Evolutionary conservation across 2,113 vertebrate genomes (phyloP).

Genomic region (Clupea harengus): DNA sequence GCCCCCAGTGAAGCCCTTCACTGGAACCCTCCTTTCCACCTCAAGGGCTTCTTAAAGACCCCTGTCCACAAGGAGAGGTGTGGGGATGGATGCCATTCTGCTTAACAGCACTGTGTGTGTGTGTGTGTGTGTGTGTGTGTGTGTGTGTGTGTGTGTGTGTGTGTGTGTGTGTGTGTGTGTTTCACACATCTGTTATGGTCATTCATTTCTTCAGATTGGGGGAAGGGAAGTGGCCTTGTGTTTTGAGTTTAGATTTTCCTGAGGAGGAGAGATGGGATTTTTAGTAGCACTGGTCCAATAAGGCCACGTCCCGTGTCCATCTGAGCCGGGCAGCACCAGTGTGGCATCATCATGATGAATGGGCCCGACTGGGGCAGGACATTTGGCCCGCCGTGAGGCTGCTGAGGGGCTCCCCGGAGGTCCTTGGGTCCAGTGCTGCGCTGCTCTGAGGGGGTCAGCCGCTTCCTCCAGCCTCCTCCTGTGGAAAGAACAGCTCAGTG

Average conservation of each 20-base stretch:
- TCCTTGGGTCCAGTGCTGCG: too few species aligned
- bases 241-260: background rate
- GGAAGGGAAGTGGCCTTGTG: background rate
- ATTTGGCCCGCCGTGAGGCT: too few species aligned
- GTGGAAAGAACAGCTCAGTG: slow-evolving; percentile 1
- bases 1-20: background rate
- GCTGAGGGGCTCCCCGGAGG: too few species aligned
- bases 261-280: background rate
- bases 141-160: too few species aligned
- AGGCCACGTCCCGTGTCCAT: too few species aligned
- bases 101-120: too few species aligned
- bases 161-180: background rate
- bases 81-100: background rate
- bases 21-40: background rate
- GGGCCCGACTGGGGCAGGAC: too few species aligned
- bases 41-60: background rate
- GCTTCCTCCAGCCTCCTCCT: background rate
- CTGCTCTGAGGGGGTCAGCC: too few species aligned
- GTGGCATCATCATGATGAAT: too few species aligned
- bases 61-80: background rate
- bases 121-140: too few species aligned
- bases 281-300: too few species aligned
- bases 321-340: too few species aligned
- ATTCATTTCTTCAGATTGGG: background rate
- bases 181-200: background rate